Evolutionary conservation across 2,888 invertebrate genomes (phyloP).

Genomic region (Cantharis rufa): DNA sequence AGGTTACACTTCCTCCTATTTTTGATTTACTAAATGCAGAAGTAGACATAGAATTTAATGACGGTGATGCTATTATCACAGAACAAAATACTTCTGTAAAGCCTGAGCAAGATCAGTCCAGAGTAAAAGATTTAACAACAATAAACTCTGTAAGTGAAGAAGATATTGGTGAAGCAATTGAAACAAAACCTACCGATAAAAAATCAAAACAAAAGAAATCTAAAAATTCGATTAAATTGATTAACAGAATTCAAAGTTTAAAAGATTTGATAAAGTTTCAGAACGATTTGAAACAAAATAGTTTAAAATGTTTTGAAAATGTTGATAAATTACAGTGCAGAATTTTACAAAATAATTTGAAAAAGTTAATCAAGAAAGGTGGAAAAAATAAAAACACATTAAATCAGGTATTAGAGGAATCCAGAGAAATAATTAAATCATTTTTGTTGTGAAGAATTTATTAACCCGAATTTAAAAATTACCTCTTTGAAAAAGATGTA

Average conservation of each 20-base stretch:
- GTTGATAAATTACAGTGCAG: conserved; percentile 15
- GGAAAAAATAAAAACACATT: neutral
- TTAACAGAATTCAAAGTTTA: conserved; percentile 16
- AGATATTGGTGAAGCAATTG: conserved; percentile 27
- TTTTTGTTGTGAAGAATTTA: neutral
- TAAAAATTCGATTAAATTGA: neutral
- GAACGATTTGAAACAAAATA: conserved; percentile 1
- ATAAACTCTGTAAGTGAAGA: neutral
- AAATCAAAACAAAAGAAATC: neutral
- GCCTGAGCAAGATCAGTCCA: neutral
- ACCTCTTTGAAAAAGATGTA: no score
- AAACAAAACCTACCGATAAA: neutral
- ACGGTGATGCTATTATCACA: neutral
- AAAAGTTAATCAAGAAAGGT: conserved; percentile 9
- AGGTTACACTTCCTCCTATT: neutral
- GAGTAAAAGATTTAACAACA: neutral
- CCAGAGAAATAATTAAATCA: neutral
- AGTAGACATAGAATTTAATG: neutral
- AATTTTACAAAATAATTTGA: conserved; percentile 17
- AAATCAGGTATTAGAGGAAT: neutral
- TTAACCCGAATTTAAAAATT: no score
- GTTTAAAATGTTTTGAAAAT: conserved; percentile 4
- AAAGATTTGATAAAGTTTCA: conserved; percentile 24
- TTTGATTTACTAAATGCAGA: neutral
- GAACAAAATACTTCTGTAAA: neutral